Percentiles rank a stretch among this genome's conserved stretches.
Evolutionary conservation across 2,797 vertebrate species (phyloP).

Genomic region (Gallinago stenura): DNA sequence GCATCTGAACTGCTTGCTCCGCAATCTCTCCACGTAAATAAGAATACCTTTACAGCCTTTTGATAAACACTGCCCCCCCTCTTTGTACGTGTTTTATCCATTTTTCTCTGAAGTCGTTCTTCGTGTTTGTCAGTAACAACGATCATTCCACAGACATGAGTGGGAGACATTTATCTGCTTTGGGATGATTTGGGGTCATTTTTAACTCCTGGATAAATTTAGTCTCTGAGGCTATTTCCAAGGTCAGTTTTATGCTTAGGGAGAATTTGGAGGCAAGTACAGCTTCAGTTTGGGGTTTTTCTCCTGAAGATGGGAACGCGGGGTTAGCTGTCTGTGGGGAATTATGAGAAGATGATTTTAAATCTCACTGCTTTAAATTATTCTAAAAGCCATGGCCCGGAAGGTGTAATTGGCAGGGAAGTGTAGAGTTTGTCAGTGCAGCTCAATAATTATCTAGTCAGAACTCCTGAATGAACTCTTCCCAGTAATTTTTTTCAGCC

Average conservation of each 20-base stretch:
- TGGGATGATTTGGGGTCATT: not conserved
- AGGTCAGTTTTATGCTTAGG: not conserved
- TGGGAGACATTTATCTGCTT: not conserved
- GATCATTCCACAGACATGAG: not conserved
- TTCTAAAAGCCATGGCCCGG: conserved; percentile 65
- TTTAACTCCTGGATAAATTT: not conserved
- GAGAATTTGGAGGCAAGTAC: not conserved
- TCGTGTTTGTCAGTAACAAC: not conserved
- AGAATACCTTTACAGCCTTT: conserved; percentile 22
- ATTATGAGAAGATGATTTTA: conserved; percentile 64
- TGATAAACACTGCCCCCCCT: conserved; percentile 3
- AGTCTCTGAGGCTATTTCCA: not conserved
- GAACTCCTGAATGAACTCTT: conserved; percentile 68
- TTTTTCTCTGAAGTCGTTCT: conserved; percentile 26
- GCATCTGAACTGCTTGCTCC: not conserved
- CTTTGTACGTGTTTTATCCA: not conserved
- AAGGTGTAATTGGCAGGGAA: conserved; percentile 73
- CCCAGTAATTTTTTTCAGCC: conserved; percentile 25
- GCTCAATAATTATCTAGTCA: conserved; percentile 73
- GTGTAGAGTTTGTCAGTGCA: conserved; percentile 63
- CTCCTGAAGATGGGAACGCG: not conserved
- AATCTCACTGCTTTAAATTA: conserved; percentile 70
- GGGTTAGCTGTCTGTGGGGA: conserved; percentile 34
- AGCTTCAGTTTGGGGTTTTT: conserved; percentile 1
- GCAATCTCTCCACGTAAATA: not conserved